These are phyloP conservation scores for Macroglossus sobrinus DNA, from an alignment of 2,113 vertebrate genomes.

Conservation along the genomic window DNA sequence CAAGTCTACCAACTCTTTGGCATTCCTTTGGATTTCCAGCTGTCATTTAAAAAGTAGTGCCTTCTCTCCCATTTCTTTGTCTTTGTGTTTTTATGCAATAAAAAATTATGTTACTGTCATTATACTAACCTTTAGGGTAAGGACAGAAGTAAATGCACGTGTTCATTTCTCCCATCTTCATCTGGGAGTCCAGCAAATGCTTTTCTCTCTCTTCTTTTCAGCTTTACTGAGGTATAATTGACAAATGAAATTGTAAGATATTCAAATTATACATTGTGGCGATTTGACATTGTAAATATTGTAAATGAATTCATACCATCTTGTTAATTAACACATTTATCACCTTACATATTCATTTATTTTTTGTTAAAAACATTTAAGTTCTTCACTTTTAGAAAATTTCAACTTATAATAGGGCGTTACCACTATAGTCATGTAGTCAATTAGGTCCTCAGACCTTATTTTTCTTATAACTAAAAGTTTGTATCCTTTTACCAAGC, in stretches of 20 bases:
- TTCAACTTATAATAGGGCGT: not conserved
- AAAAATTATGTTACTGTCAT: not conserved
- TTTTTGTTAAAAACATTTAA: not conserved
- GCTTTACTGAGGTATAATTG: not conserved
- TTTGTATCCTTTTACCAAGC: not conserved
- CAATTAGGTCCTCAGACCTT: not conserved
- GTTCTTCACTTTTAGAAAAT: not conserved
- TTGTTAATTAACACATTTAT: not conserved
- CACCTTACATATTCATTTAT: not conserved
- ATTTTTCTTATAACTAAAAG: not conserved
- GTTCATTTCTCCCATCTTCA: not conserved
- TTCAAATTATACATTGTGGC: not conserved
- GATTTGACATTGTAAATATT: not conserved
- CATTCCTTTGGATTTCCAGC: not conserved
- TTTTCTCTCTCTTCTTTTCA: not conserved
- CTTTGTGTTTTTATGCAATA: not conserved
- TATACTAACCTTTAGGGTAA: not conserved
- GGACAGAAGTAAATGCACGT: not conserved
- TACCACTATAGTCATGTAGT: not conserved
- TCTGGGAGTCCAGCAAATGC: not conserved
- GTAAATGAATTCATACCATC: not conserved
- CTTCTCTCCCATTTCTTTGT: not conserved
- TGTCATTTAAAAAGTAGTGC: not conserved
- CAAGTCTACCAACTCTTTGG: not conserved
- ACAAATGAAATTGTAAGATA: not conserved